These are phyloP conservation scores for Andrena praecox DNA, from an alignment of 2,888 invertebrate genomes.

Conservation along the genomic window DNA sequence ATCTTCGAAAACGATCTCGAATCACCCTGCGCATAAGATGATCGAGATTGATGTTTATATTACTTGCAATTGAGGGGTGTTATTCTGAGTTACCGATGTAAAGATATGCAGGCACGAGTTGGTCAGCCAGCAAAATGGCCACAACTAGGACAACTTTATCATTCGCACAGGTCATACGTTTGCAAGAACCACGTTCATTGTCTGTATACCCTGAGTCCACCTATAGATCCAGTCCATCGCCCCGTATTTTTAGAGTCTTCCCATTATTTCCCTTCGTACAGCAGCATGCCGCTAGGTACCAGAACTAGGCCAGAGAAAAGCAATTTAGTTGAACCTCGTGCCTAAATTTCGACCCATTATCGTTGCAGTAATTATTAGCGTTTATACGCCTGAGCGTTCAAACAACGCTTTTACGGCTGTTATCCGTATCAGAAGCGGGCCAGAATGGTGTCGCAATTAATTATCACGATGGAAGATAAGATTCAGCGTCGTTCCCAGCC, in stretches of 20 bases:
- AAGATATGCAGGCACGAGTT: neutral
- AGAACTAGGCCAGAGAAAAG: neutral
- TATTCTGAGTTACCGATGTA: neutral
- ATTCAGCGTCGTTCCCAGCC: conserved; percentile 20
- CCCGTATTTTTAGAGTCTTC: too few species aligned
- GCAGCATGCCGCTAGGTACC: too few species aligned
- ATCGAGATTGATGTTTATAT: too few species aligned
- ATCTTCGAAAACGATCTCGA: neutral
- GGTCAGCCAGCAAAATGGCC: neutral
- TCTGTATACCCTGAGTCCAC: neutral
- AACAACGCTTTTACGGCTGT: conserved; percentile 15
- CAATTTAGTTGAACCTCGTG: neutral
- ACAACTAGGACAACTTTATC: neutral
- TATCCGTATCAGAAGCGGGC: conserved; percentile 7
- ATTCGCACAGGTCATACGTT: conserved; percentile 4
- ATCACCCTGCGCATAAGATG: too few species aligned
- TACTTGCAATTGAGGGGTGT: too few species aligned
- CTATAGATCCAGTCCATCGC: neutral
- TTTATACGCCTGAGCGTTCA: neutral
- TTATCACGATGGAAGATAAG: conserved; percentile 39
- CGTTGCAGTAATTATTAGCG: conserved; percentile 15
- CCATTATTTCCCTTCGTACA: too few species aligned
- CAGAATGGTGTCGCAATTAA: conserved; percentile 40
- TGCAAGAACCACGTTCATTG: neutral
- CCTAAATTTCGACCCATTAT: conserved; percentile 6